Base-by-base conservation (phyloP, 1,140 invertebrate species). In the Drosophila trapezifrons region DNA sequence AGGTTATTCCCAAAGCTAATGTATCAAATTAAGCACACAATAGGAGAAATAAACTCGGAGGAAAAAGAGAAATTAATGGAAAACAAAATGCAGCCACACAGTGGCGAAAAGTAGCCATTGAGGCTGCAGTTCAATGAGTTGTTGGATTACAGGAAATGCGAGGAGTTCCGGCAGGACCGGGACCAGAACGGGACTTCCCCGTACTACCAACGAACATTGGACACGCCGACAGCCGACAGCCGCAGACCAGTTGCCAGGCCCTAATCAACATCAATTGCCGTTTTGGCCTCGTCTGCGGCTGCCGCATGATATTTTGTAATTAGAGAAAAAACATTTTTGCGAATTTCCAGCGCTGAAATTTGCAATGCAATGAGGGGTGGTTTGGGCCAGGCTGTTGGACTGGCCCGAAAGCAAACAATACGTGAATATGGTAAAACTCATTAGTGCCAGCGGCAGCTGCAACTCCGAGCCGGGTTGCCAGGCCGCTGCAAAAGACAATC, bases 341-440 rank as follows among this genome's bases (percentile, higher is more conserved):
- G 15, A 57, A 74, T 64, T 80, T 80, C 18, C 63, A 47, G 5
- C 15, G 47, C 38, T 51, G 6, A 69, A 77, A 76, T 76, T 77
- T 58, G 63, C 65, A 60, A 55, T 69, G 49, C 65, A 71, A 40
- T 70, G 65, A 22, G 35, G 63, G 15, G 10, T 18, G 57, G 27
- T 12, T 20, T 10, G 22, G 37, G 10, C 32, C 27, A 42, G 65
- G 38, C n/a, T 29, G 51, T 35, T 12, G 12, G 29, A 9, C 15
- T 17, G 27, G 55, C 49, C 51, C 38, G 46, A 70, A 49, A 47
- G 78, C 82, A 75, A 86, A 86, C 81, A 71, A 78, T 60, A 65
- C 74, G 70, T 49, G 62, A 72, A 86, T 81, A 82, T 86, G 82
- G 82, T 86, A 69, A 87, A 86, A 86, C 83, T 86, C 82, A 86